phyloP scores from a whole-genome alignment of 2,888 invertebrate species.

The Ametastegia equiseti region DNA sequence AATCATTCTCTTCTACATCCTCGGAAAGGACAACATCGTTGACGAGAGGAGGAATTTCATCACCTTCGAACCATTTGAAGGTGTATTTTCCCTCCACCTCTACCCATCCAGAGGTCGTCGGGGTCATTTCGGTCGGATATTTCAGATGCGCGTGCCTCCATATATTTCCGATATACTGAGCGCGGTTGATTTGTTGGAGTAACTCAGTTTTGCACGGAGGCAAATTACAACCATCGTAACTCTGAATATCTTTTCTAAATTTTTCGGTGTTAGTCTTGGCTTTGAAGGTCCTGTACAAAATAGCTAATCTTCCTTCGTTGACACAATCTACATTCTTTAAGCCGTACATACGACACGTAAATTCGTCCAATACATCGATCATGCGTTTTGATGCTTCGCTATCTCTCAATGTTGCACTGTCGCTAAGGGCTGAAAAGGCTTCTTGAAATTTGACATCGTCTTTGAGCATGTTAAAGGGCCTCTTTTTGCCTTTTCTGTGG shows the following conservation, averaged over 20 bases:
- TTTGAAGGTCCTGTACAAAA: not conserved
- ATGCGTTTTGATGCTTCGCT: too few relatives aligned
- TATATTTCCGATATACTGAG: slow-evolving; percentile 43
- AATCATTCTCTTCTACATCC: too few relatives aligned
- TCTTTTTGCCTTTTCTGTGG: slow-evolving; percentile 54
- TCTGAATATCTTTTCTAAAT: not conserved
- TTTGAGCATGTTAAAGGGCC: slow-evolving; percentile 24
- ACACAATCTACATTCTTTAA: not conserved
- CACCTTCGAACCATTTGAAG: slow-evolving; percentile 27
- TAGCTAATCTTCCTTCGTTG: not conserved
- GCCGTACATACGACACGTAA: not conserved
- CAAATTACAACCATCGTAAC: slow-evolving; percentile 39
- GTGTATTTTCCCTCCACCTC: not conserved
- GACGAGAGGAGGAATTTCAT: slow-evolving; percentile 4
- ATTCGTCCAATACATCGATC: too few relatives aligned
- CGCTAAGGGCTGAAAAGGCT: slow-evolving; percentile 40
- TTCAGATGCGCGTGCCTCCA: slow-evolving; percentile 40
- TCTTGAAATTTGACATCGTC: slow-evolving; percentile 26
- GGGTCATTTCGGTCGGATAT: not conserved
- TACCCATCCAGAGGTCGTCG: slow-evolving; percentile 27
- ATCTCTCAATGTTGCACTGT: too few relatives aligned
- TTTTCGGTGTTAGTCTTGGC: not conserved
- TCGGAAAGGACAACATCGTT: not conserved
- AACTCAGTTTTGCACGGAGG: slow-evolving; percentile 50
- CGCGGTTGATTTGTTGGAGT: slow-evolving; percentile 47